A percentile compares a stretch with the other conserved stretches of the same genome.
Conservation (phyloP, 2,888 invertebrate species). For the Acleris laterana region DNA sequence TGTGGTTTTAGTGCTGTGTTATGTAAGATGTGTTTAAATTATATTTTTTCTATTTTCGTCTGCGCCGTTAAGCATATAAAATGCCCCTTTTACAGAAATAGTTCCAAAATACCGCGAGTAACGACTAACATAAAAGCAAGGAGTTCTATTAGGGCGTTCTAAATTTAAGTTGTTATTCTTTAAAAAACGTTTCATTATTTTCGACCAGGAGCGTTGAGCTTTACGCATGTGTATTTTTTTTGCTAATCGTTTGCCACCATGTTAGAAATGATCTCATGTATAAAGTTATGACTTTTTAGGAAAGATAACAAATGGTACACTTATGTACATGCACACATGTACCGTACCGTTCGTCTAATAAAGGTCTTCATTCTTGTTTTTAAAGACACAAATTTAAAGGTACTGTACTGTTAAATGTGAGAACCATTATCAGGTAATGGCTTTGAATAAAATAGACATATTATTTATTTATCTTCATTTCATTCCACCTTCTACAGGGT, state of each 20-base stretch:
- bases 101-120: slow-evolving; percentile 12
- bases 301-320: no score
- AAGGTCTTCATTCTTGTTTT: no score
- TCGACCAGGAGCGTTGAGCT: slow-evolving; percentile 1
- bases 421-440: no score
- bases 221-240: neutral
- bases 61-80: slow-evolving; percentile 8
- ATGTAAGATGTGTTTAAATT: slow-evolving; percentile 15
- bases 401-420: no score
- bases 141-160: slow-evolving; percentile 19
- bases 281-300: no score
- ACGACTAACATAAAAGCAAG: slow-evolving; percentile 21
- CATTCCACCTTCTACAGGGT: no score
- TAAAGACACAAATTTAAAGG: no score
- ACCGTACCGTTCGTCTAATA: no score
- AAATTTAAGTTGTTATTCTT: slow-evolving; percentile 31
- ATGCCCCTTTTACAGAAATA: slow-evolving; percentile 29
- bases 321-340: no score
- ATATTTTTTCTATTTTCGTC: slow-evolving; percentile 24
- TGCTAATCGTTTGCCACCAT: neutral
- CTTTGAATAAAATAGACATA: no score
- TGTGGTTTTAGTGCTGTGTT: slow-evolving; percentile 20
- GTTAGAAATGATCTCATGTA: neutral
- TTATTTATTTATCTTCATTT: no score
- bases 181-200: slow-evolving; percentile 13